Percentiles rank a stretch among this genome's conserved stretches.
Conservation (phyloP, 1,140 invertebrate species). For the Zaprionus vittiger region DNA sequence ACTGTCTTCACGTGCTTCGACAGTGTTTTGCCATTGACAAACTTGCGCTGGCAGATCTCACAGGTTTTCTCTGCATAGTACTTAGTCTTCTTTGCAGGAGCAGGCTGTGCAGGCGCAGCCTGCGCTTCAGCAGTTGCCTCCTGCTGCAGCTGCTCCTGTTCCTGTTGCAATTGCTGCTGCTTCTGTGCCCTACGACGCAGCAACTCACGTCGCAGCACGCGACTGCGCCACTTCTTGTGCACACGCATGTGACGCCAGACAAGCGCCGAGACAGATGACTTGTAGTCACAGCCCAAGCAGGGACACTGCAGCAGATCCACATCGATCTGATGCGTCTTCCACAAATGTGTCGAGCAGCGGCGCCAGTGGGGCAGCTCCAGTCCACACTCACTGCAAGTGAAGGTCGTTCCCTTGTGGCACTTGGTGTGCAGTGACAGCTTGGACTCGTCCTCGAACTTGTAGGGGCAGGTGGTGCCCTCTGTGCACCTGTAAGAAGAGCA, state of each 20-base stretch:
- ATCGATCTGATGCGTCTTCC: slow-evolving; percentile 88
- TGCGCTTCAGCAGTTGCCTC: background rate
- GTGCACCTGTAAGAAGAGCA: slow-evolving; percentile 83
- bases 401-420: slow-evolving; percentile 85
- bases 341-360: slow-evolving; percentile 88
- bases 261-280: slow-evolving; percentile 85
- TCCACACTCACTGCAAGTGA: slow-evolving; percentile 85
- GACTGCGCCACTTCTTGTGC: slow-evolving; percentile 69
- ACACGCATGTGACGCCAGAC: slow-evolving; percentile 81
- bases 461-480: slow-evolving; percentile 85
- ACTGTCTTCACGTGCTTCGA: slow-evolving; percentile 91
- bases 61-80: slow-evolving; percentile 89
- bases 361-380: slow-evolving; percentile 86
- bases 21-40: slow-evolving; percentile 90
- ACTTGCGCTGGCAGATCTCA: slow-evolving; percentile 88
- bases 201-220: slow-evolving; percentile 61
- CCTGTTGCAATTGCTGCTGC: slow-evolving; percentile 36
- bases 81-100: slow-evolving; percentile 61
- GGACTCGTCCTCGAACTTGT: slow-evolving; percentile 85
- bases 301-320: slow-evolving; percentile 88
- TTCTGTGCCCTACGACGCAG: slow-evolving; percentile 57
- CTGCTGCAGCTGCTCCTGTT: slow-evolving; percentile 4
- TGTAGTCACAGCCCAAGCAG: slow-evolving; percentile 87
- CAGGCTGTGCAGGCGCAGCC: slow-evolving; percentile 4
- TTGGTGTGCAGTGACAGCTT: slow-evolving; percentile 85